phyloP scores from a whole-genome alignment of 2,113 vertebrate species.

The Laterallus jamaicensis region DNA sequence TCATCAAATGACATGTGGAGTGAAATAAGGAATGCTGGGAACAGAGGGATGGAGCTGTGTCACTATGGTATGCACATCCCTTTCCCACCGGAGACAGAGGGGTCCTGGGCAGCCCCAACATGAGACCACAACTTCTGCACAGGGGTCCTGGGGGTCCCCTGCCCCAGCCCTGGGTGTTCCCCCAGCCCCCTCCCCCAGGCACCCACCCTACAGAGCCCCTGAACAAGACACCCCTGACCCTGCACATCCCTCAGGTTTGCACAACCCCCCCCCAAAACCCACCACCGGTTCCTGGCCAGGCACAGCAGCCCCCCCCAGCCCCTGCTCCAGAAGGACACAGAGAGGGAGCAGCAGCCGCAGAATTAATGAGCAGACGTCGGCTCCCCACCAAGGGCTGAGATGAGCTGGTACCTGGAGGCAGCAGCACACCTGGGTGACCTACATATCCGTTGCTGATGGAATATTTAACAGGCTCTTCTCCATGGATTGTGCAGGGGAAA shows the following conservation, averaged over 20 bases:
- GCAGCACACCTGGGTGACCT: constrained; percentile 26
- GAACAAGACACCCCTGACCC: not conserved
- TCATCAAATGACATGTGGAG: not conserved
- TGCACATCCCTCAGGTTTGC: too few relatives aligned
- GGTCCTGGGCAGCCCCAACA: not conserved
- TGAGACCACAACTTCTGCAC: fast-evolving
- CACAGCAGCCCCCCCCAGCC: not conserved
- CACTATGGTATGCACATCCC: not conserved
- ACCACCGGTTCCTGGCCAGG: fast-evolving
- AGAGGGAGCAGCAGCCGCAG: not conserved
- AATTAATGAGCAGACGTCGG: not conserved
- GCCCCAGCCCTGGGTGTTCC: too few relatives aligned
- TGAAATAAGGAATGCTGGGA: not conserved
- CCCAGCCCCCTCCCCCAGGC: not conserved
- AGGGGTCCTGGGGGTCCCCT: not conserved
- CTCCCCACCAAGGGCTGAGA: not conserved
- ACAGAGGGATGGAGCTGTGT: not conserved
- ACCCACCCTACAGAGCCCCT: not conserved
- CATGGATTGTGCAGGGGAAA: fast-evolving
- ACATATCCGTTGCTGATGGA: not conserved
- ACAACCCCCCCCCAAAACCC: not conserved
- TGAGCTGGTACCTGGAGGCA: not conserved
- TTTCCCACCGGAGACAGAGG: not conserved
- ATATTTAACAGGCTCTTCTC: not conserved
- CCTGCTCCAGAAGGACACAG: not conserved